phyloP scores from a whole-genome alignment of 2,888 invertebrate species.

The Xylocampa areola region DNA sequence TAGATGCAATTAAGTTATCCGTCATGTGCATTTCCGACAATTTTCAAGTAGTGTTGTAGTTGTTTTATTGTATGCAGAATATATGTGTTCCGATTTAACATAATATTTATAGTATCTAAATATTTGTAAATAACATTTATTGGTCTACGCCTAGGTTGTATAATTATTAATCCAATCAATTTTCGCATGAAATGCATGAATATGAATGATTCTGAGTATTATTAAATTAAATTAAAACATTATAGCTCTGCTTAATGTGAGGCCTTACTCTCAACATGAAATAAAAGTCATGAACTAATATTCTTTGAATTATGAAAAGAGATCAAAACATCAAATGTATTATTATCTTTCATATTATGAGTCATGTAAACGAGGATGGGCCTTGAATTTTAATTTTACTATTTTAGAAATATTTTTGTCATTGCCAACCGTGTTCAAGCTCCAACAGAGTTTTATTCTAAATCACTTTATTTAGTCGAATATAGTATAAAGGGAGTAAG shows the following conservation, averaged over 20 bases:
- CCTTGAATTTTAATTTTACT: constrained; percentile 3
- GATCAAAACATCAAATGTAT: neutral
- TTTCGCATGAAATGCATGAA: constrained; percentile 38
- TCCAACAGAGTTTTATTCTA: constrained; percentile 26
- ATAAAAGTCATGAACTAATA: constrained; percentile 1
- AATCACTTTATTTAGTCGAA: constrained; percentile 43
- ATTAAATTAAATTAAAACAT: constrained; percentile 8
- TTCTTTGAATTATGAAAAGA: neutral
- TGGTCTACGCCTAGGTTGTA: constrained; percentile 19
- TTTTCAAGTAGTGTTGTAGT: constrained; percentile 22
- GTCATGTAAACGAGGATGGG: constrained; percentile 3
- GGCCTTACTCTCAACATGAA: constrained; percentile 3
- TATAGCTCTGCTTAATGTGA: neutral
- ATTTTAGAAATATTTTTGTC: constrained; percentile 12
- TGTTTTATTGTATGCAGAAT: constrained; percentile 28
- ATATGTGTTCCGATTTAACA: constrained; percentile 33
- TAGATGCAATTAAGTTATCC: constrained; percentile 24
- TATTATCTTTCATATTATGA: neutral
- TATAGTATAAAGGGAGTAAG: constrained; percentile 39
- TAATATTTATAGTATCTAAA: constrained; percentile 34
- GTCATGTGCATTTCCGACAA: constrained; percentile 29
- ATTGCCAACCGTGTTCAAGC: constrained; percentile 38
- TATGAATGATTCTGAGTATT: constrained; percentile 18
- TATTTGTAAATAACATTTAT: constrained; percentile 48
- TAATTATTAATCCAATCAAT: constrained; percentile 32